These are phyloP conservation scores for Hypena proboscidalis DNA, from an alignment of 2,888 invertebrate species.

Conservation along the genomic window DNA sequence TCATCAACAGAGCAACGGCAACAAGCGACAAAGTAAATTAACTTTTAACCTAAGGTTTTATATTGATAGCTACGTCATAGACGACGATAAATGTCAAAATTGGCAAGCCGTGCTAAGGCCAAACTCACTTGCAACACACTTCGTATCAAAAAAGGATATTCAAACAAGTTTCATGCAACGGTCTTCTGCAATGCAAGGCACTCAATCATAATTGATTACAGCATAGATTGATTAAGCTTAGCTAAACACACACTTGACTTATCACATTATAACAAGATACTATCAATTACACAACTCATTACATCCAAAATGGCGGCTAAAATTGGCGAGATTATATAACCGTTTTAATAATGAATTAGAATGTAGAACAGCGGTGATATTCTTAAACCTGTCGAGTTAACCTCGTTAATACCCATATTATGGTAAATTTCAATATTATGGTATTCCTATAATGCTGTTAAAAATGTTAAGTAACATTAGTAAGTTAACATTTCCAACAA, in stretches of 20 bases:
- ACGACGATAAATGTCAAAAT: too few species aligned
- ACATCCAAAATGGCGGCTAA: constrained; percentile 23
- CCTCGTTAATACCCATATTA: constrained; percentile 15
- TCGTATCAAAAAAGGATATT: too few species aligned
- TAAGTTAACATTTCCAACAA: too few species aligned
- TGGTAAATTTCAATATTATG: constrained; percentile 32
- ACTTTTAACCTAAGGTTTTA: too few species aligned
- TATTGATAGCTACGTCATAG: too few species aligned
- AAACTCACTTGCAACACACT: too few species aligned
- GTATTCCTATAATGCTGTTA: too few species aligned
- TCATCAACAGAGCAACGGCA: too few species aligned
- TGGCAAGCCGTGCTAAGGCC: too few species aligned
- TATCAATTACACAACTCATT: constrained; percentile 32
- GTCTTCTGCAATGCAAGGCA: not conserved
- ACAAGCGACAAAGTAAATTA: too few species aligned
- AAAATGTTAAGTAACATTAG: too few species aligned
- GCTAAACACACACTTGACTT: not conserved
- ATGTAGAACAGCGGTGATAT: constrained; percentile 40
- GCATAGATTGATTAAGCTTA: not conserved
- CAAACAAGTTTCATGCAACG: too few species aligned
- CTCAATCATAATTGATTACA: constrained; percentile 2
- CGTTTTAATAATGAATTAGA: constrained; percentile 39
- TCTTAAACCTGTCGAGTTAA: constrained; percentile 17
- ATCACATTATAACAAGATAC: constrained; percentile 2
- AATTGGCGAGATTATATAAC: constrained; percentile 45